Evolutionary conservation across 1,140 invertebrate species (phyloP), one percentile per base, ranked within the genome.

Genomic region (Heliconius eleuchia): DNA sequence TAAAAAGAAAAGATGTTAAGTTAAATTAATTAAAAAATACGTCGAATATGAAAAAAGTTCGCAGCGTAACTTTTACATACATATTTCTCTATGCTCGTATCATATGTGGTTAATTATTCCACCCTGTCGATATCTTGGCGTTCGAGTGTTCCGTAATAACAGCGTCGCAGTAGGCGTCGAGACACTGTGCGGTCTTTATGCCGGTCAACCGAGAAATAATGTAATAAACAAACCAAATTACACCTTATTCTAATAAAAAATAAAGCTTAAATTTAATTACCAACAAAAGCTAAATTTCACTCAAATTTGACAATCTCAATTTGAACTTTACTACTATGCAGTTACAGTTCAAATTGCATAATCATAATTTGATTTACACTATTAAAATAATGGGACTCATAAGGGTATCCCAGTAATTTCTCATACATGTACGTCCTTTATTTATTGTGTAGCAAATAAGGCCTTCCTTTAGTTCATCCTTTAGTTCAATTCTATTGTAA

Each of bases 381-480:
- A 90, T 93, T 90, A 90, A 92, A 93, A 91, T 93, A 92, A 93
- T 92, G 91, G 89, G 87, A 78, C 86, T 88, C 88, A 87, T 89
- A 86, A 89, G 88, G 91, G 87, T 89, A 91, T 88, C 87, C 86
- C 85, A 80, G 88, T 89, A 90, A 92, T 93, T 91, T 91, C 89
- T 93, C 90, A 90, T 92, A 86, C 89, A 86, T 89, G 60, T 91
- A 87, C 84, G 82, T 88, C 79, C 83, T 90, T 91, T 92, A 90
- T 93, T 92, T 92, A 89, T 91, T 87, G 88, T 90, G 82, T 80
- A 82, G 86, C 86, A 83, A 89, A 89, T 89, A 89, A 88, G 84
- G 87, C 89, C n/a, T n/a, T n/a, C 76, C 73, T 81, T 81, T 75
- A 71, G 60, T 66, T 66, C 13, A 66, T n/a, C 76, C 73, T 81